These are phyloP conservation scores for Garra rufa DNA, from an alignment of 2,113 vertebrate species.

Conservation along the genomic window DNA sequence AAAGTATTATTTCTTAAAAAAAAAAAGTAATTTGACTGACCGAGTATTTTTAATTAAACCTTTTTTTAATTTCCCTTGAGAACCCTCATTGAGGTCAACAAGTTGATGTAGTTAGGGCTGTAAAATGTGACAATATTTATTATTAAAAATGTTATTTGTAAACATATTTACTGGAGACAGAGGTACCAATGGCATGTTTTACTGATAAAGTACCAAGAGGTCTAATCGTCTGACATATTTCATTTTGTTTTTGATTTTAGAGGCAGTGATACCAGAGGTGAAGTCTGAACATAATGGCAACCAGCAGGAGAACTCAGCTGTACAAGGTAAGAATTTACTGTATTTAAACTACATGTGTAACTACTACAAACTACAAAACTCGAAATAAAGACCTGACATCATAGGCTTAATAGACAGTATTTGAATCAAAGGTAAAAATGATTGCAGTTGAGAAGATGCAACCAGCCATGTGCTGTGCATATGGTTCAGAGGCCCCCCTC, in stretches of 20 bases:
- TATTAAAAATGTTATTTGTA: not conserved
- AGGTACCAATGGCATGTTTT: not conserved
- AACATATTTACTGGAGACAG: not conserved
- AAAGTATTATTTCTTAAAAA: too few relatives aligned
- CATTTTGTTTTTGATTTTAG: conserved; percentile 76
- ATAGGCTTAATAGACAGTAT: not conserved
- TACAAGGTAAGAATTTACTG: conserved; percentile 78
- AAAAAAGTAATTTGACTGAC: too few relatives aligned
- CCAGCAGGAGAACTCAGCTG: conserved; percentile 81
- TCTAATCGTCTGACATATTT: conserved; percentile 9
- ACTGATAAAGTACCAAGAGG: not conserved
- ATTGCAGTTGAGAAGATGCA: not conserved
- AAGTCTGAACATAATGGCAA: conserved; percentile 84
- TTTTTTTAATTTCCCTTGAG: not conserved
- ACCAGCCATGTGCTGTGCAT: conserved; percentile 43
- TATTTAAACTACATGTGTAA: not conserved
- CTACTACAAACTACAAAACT: not conserved
- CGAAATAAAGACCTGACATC: conserved; percentile 1
- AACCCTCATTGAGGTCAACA: not conserved
- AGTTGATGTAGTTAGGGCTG: not conserved
- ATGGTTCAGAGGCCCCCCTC: conserved; percentile 13
- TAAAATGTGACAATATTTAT: not conserved
- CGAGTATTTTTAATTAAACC: not conserved
- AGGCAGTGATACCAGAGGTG: conserved; percentile 83
- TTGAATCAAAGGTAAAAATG: not conserved